Evolutionary conservation across 1,140 invertebrate genomes (phyloP).

Genomic region (Alviniconcha marisindica): DNA sequence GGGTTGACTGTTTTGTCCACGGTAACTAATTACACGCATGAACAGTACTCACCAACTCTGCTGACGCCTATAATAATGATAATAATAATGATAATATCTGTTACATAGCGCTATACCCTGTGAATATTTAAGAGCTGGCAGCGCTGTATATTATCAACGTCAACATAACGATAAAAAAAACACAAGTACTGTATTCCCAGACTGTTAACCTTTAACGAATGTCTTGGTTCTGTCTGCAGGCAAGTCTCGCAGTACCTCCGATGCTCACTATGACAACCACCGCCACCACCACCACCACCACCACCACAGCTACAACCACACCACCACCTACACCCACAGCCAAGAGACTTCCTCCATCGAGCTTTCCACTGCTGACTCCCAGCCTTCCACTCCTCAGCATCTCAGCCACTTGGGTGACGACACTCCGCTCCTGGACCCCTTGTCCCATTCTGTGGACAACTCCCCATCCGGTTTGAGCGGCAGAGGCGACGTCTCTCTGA

Average conservation of each 20-base stretch:
- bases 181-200: not conserved
- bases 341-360: not conserved
- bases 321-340: not conserved
- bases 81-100: too few species aligned
- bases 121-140: not conserved
- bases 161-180: too few species aligned
- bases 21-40: too few species aligned
- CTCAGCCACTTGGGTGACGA: not conserved
- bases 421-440: not conserved
- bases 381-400: not conserved
- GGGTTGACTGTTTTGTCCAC: too few species aligned
- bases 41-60: too few species aligned
- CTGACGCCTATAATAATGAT: too few species aligned
- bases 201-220: not conserved
- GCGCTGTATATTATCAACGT: not conserved
- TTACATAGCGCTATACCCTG: not conserved
- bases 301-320: not conserved
- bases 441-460: not conserved
- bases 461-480: not conserved
- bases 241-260: not conserved
- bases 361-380: not conserved
- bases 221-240: constrained; percentile 12
- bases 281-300: not conserved
- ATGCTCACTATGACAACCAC: constrained; percentile 17
- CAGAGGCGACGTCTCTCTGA: not conserved